Evolutionary conservation across 2,888 invertebrate genomes (phyloP).

Genomic region (Dilophus febrilis): DNA sequence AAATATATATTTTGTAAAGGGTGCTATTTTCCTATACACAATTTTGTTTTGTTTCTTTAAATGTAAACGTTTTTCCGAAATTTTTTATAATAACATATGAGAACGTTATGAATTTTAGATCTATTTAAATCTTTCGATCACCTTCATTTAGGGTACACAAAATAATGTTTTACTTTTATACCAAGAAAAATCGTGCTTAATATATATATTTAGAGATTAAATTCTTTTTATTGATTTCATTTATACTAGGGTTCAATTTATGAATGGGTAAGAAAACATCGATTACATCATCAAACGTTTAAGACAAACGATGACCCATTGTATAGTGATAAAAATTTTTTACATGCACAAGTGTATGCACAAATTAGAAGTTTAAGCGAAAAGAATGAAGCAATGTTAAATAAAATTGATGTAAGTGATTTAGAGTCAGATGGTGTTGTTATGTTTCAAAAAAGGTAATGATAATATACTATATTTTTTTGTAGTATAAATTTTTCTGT

Average conservation of each 20-base stretch:
- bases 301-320: conserved; percentile 66
- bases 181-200: too few species aligned
- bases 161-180: too few species aligned
- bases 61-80: too few species aligned
- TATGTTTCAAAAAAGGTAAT: conserved; percentile 64
- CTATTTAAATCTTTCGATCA: too few species aligned
- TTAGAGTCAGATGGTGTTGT: conserved; percentile 58
- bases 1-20: too few species aligned
- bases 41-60: too few species aligned
- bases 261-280: conserved; percentile 67
- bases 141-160: too few species aligned
- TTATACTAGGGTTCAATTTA: conserved; percentile 56
- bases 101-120: too few species aligned
- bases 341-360: conserved; percentile 62
- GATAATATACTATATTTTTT: conserved; percentile 1
- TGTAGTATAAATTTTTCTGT: background rate
- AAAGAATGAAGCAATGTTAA: conserved; percentile 43
- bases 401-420: conserved; percentile 61
- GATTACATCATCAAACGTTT: conserved; percentile 64
- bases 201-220: too few species aligned
- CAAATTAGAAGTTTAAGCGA: conserved; percentile 47
- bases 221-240: conserved; percentile 1
- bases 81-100: too few species aligned
- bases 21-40: too few species aligned
- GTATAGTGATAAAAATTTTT: conserved; percentile 61